Evolutionary conservation across 2,797 vertebrate species (phyloP), one percentile per base, ranked within the genome.

Genomic region (Eulemur mongoz): DNA sequence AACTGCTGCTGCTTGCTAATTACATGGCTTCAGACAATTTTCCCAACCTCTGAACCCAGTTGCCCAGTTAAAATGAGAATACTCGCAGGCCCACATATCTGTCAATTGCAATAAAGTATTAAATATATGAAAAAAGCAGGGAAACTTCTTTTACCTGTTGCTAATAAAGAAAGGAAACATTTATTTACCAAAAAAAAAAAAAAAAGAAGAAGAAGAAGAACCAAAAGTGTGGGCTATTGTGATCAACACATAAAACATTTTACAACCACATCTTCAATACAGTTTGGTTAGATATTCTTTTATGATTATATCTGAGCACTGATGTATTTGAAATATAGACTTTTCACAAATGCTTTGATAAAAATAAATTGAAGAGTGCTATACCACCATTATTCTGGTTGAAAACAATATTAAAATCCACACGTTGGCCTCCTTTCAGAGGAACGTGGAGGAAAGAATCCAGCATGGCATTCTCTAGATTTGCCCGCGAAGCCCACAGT

Each of bases 11-110:
- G 3, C 54, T 69, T 50, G 38, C 35, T 27, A 75, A 30, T 61
- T 88, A 91, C 4, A 61, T 18, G 27, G 81, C 32, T 9, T 69
- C 25, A 25, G n/a, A 87, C 45, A 88, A 82, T 35, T 69, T 65
- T 79, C 22, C 20, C 22, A 75, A 57, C 6, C 84, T 91, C 65
- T 84, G 27, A 87, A 79, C n/a, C 11, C 40, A 84, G n/a, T 0
- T 45, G 30, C 22, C n/a, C 70, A 59, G 20, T 45, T 84, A 81
- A 88, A 93, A 82, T 40, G n/a, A 80, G 95, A 97, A 73, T 65
- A 84, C 30, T 79, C 22, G 1, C 54, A 54, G 52, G 20, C 18
- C 20, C 52, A 23, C 54, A 57, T 57, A 10, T 30, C 38, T 79
- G 12, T 73, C 73, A 59, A 14, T 75, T 30, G 57, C 70, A 91